Conservation (phyloP, 2,797 vertebrate species). For the Astyanax mexicanus region DNA sequence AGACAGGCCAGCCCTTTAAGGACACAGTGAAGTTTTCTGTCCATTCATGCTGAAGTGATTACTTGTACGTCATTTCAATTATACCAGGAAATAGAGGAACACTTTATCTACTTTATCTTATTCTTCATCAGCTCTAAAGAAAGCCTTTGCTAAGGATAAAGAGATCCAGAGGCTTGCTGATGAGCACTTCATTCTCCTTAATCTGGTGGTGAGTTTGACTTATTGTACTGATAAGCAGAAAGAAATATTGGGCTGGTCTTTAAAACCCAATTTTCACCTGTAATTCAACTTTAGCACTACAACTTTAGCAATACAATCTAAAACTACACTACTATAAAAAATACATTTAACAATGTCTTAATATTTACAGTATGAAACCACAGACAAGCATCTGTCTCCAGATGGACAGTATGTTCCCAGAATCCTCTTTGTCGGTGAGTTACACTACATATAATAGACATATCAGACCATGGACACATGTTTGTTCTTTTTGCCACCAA, state of each 20-base stretch:
- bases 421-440: constrained; percentile 90
- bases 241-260: too few species aligned
- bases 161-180: constrained; percentile 88
- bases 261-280: too few species aligned
- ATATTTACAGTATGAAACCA: constrained; percentile 89
- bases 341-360: not conserved
- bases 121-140: constrained; percentile 85
- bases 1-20: not conserved
- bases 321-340: too few species aligned
- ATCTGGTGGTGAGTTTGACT: constrained; percentile 84
- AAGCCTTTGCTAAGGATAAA: constrained; percentile 83
- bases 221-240: too few species aligned
- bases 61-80: too few species aligned
- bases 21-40: too few species aligned
- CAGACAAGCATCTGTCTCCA: constrained; percentile 92
- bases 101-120: too few species aligned
- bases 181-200: constrained; percentile 89
- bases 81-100: too few species aligned
- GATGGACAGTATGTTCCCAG: constrained; percentile 96
- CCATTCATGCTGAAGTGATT: not conserved
- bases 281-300: too few species aligned
- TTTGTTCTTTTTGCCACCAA: too few species aligned
- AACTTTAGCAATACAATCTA: too few species aligned
- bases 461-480: too few species aligned
- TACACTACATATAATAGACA: not conserved